phyloP scores from a whole-genome alignment of 2,797 vertebrate genomes.

The Hybognathus amarus region DNA sequence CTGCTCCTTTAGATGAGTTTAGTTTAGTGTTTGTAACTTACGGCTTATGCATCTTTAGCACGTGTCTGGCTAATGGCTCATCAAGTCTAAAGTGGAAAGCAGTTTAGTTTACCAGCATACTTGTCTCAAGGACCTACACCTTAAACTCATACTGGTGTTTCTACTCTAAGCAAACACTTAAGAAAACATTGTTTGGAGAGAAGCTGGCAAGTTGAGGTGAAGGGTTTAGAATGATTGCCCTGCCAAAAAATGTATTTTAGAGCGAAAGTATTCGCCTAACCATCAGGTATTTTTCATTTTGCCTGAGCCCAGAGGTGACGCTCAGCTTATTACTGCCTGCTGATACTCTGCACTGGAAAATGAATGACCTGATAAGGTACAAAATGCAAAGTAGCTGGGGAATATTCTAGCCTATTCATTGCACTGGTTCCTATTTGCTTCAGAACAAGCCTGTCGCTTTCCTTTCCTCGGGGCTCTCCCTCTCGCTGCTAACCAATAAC shows the following conservation, averaged over 20 bases:
- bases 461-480: background rate
- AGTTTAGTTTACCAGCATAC: background rate
- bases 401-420: conserved; percentile 48
- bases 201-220: conserved; percentile 19
- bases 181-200: conserved; percentile 36
- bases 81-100: background rate
- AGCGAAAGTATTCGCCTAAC: conserved; percentile 38
- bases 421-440: conserved; percentile 33
- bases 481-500: conserved; percentile 22
- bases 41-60: background rate
- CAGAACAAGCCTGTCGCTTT: conserved; percentile 3
- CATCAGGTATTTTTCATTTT: conserved; percentile 50
- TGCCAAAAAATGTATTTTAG: conserved; percentile 38
- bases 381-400: conserved; percentile 55
- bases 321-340: conserved; percentile 46
- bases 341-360: conserved; percentile 37
- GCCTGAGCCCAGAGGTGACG: conserved; percentile 46
- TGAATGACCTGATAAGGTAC: conserved; percentile 46
- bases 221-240: conserved; percentile 16
- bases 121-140: background rate
- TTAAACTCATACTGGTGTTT: conserved; percentile 15
- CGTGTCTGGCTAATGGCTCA: background rate
- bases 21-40: background rate
- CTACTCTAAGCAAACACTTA: conserved; percentile 13
- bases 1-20: background rate